These are phyloP conservation scores for Halictus rubicundus DNA, from an alignment of 1,140 invertebrate species.

Conservation along the genomic window DNA sequence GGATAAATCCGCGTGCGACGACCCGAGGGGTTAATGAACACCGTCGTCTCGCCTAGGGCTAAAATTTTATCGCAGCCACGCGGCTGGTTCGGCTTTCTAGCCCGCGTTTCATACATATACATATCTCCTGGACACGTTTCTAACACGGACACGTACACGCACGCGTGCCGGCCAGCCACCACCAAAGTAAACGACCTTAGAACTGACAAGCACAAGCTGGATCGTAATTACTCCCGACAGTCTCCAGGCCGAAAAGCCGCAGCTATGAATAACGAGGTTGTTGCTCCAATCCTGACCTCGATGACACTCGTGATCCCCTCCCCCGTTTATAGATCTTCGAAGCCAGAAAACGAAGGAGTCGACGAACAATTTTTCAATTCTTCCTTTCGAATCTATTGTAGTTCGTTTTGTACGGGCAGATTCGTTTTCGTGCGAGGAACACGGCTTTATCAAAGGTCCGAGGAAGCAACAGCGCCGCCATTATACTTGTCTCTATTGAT, in stretches of 20 bases:
- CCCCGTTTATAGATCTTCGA: neutral
- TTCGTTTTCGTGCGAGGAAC: too few relatives aligned
- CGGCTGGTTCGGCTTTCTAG: constrained; percentile 7
- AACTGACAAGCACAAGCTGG: constrained; percentile 16
- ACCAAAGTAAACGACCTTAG: constrained; percentile 42
- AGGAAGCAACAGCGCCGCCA: too few relatives aligned
- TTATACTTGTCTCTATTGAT: too few relatives aligned
- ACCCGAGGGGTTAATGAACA: constrained; percentile 15
- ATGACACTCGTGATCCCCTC: neutral
- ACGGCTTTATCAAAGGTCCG: too few relatives aligned
- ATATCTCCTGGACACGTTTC: too few relatives aligned
- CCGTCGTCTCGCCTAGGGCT: neutral
- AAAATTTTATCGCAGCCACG: constrained; percentile 8
- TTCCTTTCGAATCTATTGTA: too few relatives aligned
- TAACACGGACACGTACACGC: neutral
- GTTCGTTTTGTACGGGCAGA: too few relatives aligned
- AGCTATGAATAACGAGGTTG: constrained; percentile 22
- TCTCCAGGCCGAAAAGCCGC: neutral
- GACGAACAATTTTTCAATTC: too few relatives aligned
- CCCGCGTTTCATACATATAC: neutral
- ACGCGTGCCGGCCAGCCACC: neutral
- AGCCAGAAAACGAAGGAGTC: too few relatives aligned
- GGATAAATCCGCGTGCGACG: constrained; percentile 8
- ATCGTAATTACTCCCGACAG: constrained; percentile 18
- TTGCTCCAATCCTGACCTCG: neutral